A percentile compares a stretch with the other conserved stretches of the same genome.
phyloP scores from a whole-genome alignment of 2,113 vertebrate genomes.

The Lasiurus cinereus region DNA sequence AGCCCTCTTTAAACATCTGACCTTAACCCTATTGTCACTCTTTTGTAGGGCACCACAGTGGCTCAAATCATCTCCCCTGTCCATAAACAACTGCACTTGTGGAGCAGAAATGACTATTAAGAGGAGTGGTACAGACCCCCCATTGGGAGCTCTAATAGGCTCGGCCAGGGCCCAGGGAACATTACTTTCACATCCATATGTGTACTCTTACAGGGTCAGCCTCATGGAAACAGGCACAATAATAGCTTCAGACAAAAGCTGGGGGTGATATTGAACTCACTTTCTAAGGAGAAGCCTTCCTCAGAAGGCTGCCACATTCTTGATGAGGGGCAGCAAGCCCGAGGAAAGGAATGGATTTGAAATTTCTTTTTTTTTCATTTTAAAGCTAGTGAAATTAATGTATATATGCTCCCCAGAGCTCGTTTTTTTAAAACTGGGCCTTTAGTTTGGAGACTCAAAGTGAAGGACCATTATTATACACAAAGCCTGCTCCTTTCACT shows the following conservation, averaged over 20 bases:
- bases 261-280: conserved; percentile 65
- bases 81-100: conserved; percentile 73
- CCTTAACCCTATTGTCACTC: conserved; percentile 35
- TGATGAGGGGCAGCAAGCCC: conserved; percentile 2
- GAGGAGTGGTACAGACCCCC: conserved; percentile 63
- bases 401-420: background rate
- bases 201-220: conserved; percentile 71
- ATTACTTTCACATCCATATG: conserved; percentile 72
- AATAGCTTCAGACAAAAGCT: conserved; percentile 78
- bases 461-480: background rate
- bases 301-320: conserved; percentile 54
- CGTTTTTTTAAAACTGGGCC: background rate
- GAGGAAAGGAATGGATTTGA: conserved; percentile 21
- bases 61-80: conserved; percentile 76
- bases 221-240: conserved; percentile 56
- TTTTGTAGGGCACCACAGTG: background rate
- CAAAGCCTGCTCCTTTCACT: background rate
- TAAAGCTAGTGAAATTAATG: conserved; percentile 58
- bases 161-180: conserved; percentile 46
- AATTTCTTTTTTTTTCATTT: background rate
- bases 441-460: conserved; percentile 38
- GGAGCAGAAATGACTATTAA: conserved; percentile 67
- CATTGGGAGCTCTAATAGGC: conserved; percentile 64
- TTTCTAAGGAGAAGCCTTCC: conserved; percentile 68
- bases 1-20: conserved; percentile 58